These are phyloP conservation scores for Polylopha cassiicola DNA, from an alignment of 2,888 invertebrate species.

Conservation along the genomic window DNA sequence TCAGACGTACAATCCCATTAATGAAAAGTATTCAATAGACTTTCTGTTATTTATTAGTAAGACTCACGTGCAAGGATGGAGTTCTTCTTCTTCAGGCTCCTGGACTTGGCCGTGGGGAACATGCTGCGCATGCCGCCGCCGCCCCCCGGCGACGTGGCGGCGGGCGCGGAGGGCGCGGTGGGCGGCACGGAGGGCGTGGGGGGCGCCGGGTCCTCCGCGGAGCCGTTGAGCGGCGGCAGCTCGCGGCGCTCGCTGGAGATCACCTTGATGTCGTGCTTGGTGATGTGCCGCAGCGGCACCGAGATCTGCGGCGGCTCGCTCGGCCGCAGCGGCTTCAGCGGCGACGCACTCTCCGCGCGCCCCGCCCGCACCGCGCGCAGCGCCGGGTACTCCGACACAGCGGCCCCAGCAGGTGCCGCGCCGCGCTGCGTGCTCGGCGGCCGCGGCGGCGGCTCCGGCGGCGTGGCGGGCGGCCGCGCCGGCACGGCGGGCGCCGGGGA, in stretches of 20 bases:
- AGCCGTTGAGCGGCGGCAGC: constrained; percentile 49
- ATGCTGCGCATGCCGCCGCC: constrained; percentile 71
- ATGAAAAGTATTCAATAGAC: no score
- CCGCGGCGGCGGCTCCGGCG: constrained; percentile 42
- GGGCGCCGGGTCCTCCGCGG: constrained; percentile 14
- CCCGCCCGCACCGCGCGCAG: constrained; percentile 35
- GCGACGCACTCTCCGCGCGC: constrained; percentile 28
- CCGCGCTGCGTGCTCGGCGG: constrained; percentile 35
- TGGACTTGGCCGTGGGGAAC: constrained; percentile 76
- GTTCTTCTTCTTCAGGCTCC: constrained; percentile 84
- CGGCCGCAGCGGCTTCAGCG: constrained; percentile 33
- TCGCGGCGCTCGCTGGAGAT: constrained; percentile 46
- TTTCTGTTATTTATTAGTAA: background rate
- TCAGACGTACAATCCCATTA: no score
- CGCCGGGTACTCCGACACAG: constrained; percentile 30
- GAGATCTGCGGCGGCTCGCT: constrained; percentile 44
- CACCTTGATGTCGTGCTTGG: constrained; percentile 60
- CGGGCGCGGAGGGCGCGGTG: constrained; percentile 23
- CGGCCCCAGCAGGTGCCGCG: constrained; percentile 24
- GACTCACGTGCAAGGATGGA: constrained; percentile 84
- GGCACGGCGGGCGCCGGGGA: constrained; percentile 5
- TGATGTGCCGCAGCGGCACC: constrained; percentile 55
- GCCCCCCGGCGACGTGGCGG: constrained; percentile 36
- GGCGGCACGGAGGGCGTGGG: constrained; percentile 33
- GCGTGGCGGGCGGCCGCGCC: constrained; percentile 18